Base-by-base conservation (phyloP, 2,797 vertebrate genomes). In the Typhlichthys subterraneus region DNA sequence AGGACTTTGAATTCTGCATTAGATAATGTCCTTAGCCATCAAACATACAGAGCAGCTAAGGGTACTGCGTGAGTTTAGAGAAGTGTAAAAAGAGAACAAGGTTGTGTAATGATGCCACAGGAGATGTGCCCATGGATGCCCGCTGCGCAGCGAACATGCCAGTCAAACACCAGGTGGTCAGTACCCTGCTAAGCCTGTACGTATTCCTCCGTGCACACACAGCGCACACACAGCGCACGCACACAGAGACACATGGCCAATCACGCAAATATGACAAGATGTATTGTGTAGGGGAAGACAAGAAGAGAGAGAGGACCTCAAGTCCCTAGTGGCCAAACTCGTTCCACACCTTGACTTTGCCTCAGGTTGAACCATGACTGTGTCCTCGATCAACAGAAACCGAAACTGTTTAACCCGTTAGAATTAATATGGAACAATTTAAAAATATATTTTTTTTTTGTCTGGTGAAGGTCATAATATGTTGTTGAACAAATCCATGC, bases 121-220 rank as follows among this genome's bases (percentile, higher is more conserved):
- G 79, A 85, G 77, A 83, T 10, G 6, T 60, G 76, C 53, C 70
- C 61, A 13, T 29, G 9, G 29, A 61, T 75, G 69, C 82, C 70
- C 67, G 74, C 79, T 74, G 83, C 1, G 73, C 59, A 2, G 49
- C 48, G 79, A 85, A 84, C 78, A 84, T 81, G 83, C 73, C 82
- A 82, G 65, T 87, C 85, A 89, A 85, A 56, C 86, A 19, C 70
- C 80, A 74, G 86, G 83, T 70, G 81, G 85, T 77, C 76, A 72
- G 77, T 53, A 58, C 54, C 77, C 77, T 65, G 73, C 81, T 67
- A 69, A 67, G 86, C 73, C 60, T 53, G 78, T 73, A 68, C 73
- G 77, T 80, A 73, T 15, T 12, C 59, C 38, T 31, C 19, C 49
- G 29, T 13, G 9, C 72, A 59, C 78, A 79, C 63, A 65, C 63